Conservation (phyloP, 2,797 vertebrate genomes). For the Thalassophryne amazonica region DNA sequence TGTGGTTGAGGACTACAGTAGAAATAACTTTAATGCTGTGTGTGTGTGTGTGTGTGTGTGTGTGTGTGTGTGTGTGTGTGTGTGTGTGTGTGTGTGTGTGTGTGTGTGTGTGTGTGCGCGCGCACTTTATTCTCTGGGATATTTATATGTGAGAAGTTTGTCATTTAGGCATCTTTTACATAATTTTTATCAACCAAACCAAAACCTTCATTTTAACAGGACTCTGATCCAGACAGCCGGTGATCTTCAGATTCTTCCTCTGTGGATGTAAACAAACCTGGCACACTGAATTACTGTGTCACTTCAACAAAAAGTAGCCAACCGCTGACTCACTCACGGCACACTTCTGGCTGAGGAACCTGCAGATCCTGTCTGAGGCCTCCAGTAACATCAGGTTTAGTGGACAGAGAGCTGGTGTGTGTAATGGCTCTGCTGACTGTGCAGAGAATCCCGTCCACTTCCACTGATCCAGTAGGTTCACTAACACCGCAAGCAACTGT, state of each 20-base stretch:
- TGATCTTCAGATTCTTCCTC: neutral
- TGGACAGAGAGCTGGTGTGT: slow-evolving; percentile 12
- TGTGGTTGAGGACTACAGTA: too few species aligned
- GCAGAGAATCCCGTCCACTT: slow-evolving; percentile 73
- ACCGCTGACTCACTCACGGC: neutral
- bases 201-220: neutral
- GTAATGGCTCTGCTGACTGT: slow-evolving; percentile 80
- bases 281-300: slow-evolving; percentile 1
- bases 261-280: neutral
- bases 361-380: slow-evolving; percentile 53
- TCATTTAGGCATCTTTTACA: too few species aligned
- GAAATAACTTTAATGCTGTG: too few species aligned
- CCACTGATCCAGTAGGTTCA: slow-evolving; percentile 68
- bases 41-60: too few species aligned
- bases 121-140: too few species aligned
- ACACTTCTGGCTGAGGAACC: slow-evolving; percentile 38
- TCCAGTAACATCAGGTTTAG: slow-evolving; percentile 29
- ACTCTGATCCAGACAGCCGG: neutral
- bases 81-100: too few species aligned
- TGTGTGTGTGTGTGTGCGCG: too few species aligned
- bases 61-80: too few species aligned
- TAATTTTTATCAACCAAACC: neutral
- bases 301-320: slow-evolving; percentile 21
- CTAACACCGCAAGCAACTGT: neutral
- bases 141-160: too few species aligned